Conservation (phyloP, 2,797 vertebrate genomes). For the Chloroceryle amazona region DNA sequence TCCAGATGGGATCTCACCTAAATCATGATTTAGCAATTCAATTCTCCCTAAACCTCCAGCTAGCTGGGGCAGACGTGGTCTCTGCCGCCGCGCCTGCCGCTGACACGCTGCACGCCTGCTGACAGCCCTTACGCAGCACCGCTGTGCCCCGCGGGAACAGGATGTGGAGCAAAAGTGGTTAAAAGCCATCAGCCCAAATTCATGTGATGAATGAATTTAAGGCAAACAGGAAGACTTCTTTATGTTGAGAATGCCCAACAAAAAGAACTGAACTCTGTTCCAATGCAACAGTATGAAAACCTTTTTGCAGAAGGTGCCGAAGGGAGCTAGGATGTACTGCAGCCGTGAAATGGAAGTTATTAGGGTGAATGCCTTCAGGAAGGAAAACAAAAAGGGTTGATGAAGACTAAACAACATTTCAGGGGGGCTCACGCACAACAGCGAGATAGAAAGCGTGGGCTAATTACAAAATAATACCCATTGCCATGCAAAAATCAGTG, state of each 20-base stretch:
- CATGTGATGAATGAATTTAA: background rate
- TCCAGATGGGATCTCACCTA: background rate
- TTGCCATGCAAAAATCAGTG: slow-evolving; percentile 85
- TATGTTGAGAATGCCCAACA: background rate
- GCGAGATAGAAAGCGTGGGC: slow-evolving; percentile 51
- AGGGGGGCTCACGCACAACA: slow-evolving; percentile 79
- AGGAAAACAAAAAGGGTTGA: slow-evolving; percentile 20
- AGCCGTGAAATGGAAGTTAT: background rate
- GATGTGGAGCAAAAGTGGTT: slow-evolving; percentile 42
- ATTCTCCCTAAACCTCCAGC: background rate
- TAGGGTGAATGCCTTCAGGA: slow-evolving; percentile 36
- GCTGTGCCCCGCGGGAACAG: background rate
- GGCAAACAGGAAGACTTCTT: slow-evolving; percentile 35
- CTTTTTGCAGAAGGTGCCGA: background rate
- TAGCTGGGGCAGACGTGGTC: background rate
- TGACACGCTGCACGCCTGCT: background rate
- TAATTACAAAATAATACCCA: slow-evolving; percentile 89
- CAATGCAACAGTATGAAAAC: background rate
- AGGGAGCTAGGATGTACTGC: background rate
- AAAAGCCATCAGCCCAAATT: slow-evolving; percentile 5
- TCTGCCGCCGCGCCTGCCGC: background rate
- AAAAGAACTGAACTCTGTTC: background rate
- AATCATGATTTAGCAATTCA: background rate
- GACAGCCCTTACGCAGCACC: background rate
- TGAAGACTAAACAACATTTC: slow-evolving; percentile 54